Conservation (phyloP, 1,140 invertebrate species). For the Brachionus rubens region DNA sequence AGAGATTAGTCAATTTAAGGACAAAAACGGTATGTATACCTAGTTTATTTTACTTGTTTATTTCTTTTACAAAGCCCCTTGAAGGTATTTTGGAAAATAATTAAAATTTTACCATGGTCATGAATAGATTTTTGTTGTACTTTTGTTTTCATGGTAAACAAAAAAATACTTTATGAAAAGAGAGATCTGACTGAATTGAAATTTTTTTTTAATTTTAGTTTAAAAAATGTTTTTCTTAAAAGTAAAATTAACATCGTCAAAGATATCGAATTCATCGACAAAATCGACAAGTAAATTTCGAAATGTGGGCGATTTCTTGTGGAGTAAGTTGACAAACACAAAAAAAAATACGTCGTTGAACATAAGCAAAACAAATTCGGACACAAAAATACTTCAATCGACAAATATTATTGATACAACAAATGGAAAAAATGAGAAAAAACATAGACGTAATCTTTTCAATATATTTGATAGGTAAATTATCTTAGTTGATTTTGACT, state of each 20-base stretch:
- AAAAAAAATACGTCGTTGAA: slow-evolving; percentile 1
- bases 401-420: background rate
- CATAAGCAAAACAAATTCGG: background rate
- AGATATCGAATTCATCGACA: background rate
- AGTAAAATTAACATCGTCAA: background rate
- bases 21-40: slow-evolving; percentile 1
- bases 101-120: no score
- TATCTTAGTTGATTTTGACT: no score
- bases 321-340: slow-evolving; percentile 2
- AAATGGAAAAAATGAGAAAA: slow-evolving; percentile 10
- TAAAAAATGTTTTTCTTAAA: slow-evolving; percentile 6
- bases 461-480: slow-evolving; percentile 32
- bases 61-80: no score
- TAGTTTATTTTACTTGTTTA: background rate
- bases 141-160: no score
- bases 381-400: background rate
- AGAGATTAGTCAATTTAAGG: background rate
- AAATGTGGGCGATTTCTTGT: slow-evolving; percentile 25
- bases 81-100: no score
- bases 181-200: no score
- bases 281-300: slow-evolving; percentile 1
- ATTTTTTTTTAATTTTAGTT: background rate
- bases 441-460: background rate
- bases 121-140: no score
- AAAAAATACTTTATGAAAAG: no score